Conservation (phyloP, 37 sponge, comb jelly and placozoan genomes). For the Mnemiopsis leidyi region DNA sequence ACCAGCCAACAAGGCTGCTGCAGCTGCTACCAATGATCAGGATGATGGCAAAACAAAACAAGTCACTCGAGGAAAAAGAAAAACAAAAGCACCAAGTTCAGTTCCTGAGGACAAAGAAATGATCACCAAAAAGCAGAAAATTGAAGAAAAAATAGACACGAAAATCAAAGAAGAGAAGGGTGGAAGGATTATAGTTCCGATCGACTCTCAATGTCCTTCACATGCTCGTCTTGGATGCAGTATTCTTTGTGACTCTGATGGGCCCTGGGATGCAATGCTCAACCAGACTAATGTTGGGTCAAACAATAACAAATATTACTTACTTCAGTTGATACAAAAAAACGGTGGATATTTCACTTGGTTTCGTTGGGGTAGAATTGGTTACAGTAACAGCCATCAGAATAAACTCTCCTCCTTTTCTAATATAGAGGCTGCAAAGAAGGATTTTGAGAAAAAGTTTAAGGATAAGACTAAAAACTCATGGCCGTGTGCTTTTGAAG, state of each 20-base stretch:
- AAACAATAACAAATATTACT: constrained; percentile 57
- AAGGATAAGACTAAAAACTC: constrained; percentile 49
- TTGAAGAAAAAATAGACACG: constrained; percentile 52
- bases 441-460: constrained; percentile 55
- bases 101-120: constrained; percentile 45
- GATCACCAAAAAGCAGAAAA: not conserved
- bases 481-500: constrained; percentile 12
- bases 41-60: not conserved
- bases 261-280: constrained; percentile 58
- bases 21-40: not conserved
- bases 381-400: not conserved
- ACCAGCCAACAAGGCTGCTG: not conserved
- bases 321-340: constrained; percentile 6
- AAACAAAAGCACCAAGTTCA: not conserved
- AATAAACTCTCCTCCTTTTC: not conserved
- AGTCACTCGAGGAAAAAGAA: not conserved
- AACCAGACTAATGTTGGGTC: constrained; percentile 56
- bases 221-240: not conserved
- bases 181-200: constrained; percentile 32
- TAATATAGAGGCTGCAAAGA: not conserved
- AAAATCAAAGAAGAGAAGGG: constrained; percentile 47
- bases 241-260: constrained; percentile 1
- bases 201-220: not conserved
- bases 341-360: not conserved
- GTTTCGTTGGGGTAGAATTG: constrained; percentile 54